phyloP scores from a whole-genome alignment of 2,113 vertebrate species.

The Nycticorax nycticorax region DNA sequence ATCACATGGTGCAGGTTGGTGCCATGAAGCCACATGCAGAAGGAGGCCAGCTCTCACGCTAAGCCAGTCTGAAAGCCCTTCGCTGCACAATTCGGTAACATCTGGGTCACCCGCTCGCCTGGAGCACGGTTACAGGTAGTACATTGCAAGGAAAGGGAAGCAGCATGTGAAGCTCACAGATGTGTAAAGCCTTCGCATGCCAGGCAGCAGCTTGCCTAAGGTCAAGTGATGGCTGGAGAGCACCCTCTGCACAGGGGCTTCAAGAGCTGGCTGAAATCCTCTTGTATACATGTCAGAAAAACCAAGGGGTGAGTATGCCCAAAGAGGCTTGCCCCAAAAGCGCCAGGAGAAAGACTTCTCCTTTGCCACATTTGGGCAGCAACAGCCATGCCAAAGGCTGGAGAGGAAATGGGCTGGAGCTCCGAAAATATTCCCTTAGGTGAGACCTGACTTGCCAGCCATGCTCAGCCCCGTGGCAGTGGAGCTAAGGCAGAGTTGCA shows the following conservation, averaged over 20 bases:
- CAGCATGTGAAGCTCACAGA: not conserved
- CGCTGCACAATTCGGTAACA: not conserved
- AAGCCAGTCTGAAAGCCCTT: not conserved
- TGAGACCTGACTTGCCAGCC: not conserved
- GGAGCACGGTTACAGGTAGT: not conserved
- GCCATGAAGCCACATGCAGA: not conserved
- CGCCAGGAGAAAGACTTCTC: not conserved
- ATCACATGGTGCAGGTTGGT: not conserved
- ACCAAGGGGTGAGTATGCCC: not conserved
- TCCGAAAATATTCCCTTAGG: not conserved
- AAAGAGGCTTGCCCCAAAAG: not conserved
- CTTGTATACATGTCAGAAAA: not conserved
- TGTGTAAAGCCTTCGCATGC: not conserved
- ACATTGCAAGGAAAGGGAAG: not conserved
- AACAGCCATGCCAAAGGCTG: not conserved
- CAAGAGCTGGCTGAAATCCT: not conserved
- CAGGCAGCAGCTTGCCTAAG: not conserved
- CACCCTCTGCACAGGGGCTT: not conserved
- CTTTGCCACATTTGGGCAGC: not conserved
- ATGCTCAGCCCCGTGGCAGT: not conserved
- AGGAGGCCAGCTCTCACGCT: not conserved
- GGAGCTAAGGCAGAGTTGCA: not conserved
- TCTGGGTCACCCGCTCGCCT: fast-evolving
- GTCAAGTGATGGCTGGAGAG: not conserved
- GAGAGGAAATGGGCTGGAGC: not conserved